phyloP scores from a whole-genome alignment of 2,113 vertebrate species.

The Stigmatopora argus region DNA sequence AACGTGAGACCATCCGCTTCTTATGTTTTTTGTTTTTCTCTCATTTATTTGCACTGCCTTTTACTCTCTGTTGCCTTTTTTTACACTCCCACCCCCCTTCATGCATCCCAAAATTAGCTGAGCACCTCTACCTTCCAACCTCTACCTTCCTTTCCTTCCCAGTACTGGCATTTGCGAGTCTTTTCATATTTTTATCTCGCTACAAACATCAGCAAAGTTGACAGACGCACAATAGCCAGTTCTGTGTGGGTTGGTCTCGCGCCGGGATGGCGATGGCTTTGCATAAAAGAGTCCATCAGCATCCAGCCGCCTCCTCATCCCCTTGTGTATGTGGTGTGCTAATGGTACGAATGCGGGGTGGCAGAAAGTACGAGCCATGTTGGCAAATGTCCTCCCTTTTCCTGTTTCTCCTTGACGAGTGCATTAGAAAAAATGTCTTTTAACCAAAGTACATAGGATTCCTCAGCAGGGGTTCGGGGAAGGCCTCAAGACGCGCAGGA shows the following conservation, averaged over 20 bases:
- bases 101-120: constrained; percentile 23
- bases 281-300: constrained; percentile 27
- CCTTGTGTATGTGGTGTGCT: constrained; percentile 23
- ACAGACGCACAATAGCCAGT: constrained; percentile 49
- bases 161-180: constrained; percentile 55
- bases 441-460: constrained; percentile 27
- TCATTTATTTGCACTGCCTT: constrained; percentile 47
- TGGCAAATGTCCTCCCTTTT: constrained; percentile 11
- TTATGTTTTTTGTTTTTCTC: constrained; percentile 65
- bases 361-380: constrained; percentile 21
- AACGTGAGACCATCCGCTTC: constrained; percentile 89
- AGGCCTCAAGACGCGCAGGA: constrained; percentile 27
- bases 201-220: constrained; percentile 5
- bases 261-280: constrained; percentile 32
- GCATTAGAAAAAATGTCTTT: not conserved
- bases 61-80: constrained; percentile 48
- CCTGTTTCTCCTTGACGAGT: constrained; percentile 14
- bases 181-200: not conserved
- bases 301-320: constrained; percentile 44
- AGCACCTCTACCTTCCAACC: constrained; percentile 9
- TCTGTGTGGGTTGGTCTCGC: constrained; percentile 45
- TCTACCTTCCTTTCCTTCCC: constrained; percentile 34
- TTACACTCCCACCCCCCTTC: constrained; percentile 34
- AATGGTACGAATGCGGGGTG: constrained; percentile 13
- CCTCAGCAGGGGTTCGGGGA: constrained; percentile 31